A percentile compares a stretch with the other conserved stretches of the same genome.
Conservation (phyloP, 2,113 vertebrate species). For the Thinocorus orbignyianus region DNA sequence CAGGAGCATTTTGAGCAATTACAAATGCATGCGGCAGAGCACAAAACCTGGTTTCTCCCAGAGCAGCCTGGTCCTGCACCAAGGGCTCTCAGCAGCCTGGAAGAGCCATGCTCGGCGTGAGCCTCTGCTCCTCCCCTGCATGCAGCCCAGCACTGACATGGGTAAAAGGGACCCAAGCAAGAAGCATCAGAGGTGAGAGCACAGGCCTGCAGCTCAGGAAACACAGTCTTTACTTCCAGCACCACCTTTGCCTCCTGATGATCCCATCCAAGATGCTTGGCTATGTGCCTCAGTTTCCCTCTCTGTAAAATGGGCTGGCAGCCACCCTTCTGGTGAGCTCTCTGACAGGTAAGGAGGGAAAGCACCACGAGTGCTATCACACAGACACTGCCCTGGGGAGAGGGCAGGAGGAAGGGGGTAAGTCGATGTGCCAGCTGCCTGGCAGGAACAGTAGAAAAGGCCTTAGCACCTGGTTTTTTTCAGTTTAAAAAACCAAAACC, state of each 20-base stretch:
- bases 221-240: background rate
- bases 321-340: background rate
- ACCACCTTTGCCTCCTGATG: background rate
- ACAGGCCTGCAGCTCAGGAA: background rate
- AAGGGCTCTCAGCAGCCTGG: background rate
- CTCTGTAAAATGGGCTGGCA: background rate
- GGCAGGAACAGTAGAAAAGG: background rate
- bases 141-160: rapidly evolving
- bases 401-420: background rate
- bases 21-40: rapidly evolving
- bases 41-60: background rate
- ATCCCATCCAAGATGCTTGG: rapidly evolving
- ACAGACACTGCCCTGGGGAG: rapidly evolving
- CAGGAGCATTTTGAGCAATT: background rate
- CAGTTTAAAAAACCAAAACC: background rate
- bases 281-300: background rate
- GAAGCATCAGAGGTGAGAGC: background rate
- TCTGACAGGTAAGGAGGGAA: background rate
- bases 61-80: background rate
- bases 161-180: background rate
- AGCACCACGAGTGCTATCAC: rapidly evolving
- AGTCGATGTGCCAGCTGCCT: background rate
- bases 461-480: background rate
- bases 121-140: background rate
- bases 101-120: rapidly evolving